phyloP scores from a whole-genome alignment of 1,140 invertebrate species.

The Drosophila lacertosa region DNA sequence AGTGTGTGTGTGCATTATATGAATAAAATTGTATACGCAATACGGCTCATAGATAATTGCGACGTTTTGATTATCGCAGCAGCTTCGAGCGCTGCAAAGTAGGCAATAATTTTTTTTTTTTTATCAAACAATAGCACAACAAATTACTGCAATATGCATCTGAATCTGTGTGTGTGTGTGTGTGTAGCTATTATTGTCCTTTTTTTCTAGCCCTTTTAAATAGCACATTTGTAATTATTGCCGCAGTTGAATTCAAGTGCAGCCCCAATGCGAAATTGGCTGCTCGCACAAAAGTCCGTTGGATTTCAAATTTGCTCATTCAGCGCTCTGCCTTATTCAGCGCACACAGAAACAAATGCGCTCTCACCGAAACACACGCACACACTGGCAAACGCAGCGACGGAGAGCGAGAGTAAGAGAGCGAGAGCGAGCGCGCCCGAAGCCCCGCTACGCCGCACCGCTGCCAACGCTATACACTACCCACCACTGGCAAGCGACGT shows the following conservation, averaged over 20 bases:
- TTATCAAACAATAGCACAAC: slow-evolving; percentile 19
- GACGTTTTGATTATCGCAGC: slow-evolving; percentile 52
- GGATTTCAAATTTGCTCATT: slow-evolving; percentile 56
- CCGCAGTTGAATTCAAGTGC: slow-evolving; percentile 25
- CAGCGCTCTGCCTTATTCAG: slow-evolving; percentile 51
- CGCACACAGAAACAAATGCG: slow-evolving; percentile 37
- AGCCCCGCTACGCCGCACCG: slow-evolving; percentile 22
- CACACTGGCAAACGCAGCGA: background rate
- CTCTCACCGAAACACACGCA: slow-evolving; percentile 40
- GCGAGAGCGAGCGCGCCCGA: background rate
- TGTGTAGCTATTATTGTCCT: slow-evolving; percentile 2
- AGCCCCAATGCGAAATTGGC: slow-evolving; percentile 50
- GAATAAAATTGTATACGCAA: slow-evolving; percentile 47
- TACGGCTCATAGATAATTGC: slow-evolving; percentile 59
- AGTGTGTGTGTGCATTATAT: slow-evolving; percentile 28
- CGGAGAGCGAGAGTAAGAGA: slow-evolving; percentile 29
- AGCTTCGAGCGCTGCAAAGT: slow-evolving; percentile 61
- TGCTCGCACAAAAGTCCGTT: slow-evolving; percentile 34
- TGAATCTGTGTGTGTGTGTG: slow-evolving; percentile 6
- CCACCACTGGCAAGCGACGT: slow-evolving; percentile 57
- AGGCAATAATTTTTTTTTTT: slow-evolving; percentile 57
- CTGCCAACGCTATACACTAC: slow-evolving; percentile 45
- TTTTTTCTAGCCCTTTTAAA: slow-evolving; percentile 16
- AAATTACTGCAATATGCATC: slow-evolving; percentile 2
- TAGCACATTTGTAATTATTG: slow-evolving; percentile 14